These are phyloP conservation scores for Sinelater perroti DNA, from an alignment of 2,888 invertebrate species.

Conservation along the genomic window DNA sequence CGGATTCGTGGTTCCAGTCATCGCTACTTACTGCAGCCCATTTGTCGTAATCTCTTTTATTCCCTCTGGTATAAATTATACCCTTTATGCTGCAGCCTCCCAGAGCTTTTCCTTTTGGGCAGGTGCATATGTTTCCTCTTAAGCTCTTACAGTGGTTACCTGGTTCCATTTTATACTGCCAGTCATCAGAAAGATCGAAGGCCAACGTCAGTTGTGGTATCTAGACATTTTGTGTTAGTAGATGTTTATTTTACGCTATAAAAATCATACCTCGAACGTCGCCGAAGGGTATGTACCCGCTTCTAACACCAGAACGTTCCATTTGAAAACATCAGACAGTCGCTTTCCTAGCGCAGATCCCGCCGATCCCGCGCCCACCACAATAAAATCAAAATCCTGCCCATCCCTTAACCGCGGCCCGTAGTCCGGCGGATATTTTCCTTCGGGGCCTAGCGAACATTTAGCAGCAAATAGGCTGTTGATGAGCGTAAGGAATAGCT, in stretches of 20 bases:
- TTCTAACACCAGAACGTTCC: slow-evolving; percentile 56
- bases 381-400: slow-evolving; percentile 68
- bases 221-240: too few relatives aligned
- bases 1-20: not conserved
- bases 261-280: slow-evolving; percentile 66
- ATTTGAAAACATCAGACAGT: slow-evolving; percentile 56
- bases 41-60: not conserved
- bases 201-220: slow-evolving; percentile 85
- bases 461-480: slow-evolving; percentile 69
- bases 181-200: slow-evolving; percentile 62
- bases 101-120: not conserved
- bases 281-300: slow-evolving; percentile 53
- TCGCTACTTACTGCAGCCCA: not conserved
- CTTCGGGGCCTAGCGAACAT: slow-evolving; percentile 61
- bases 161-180: not conserved
- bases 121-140: not conserved
- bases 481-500: slow-evolving; percentile 66
- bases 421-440: slow-evolving; percentile 47
- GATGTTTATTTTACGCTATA: too few relatives aligned
- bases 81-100: not conserved
- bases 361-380: slow-evolving; percentile 63
- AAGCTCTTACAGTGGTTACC: not conserved
- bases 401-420: slow-evolving; percentile 41
- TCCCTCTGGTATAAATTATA: too few relatives aligned
- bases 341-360: slow-evolving; percentile 63